These are phyloP conservation scores for Penelope pileata DNA, from an alignment of 2,113 vertebrate genomes.

Conservation along the genomic window DNA sequence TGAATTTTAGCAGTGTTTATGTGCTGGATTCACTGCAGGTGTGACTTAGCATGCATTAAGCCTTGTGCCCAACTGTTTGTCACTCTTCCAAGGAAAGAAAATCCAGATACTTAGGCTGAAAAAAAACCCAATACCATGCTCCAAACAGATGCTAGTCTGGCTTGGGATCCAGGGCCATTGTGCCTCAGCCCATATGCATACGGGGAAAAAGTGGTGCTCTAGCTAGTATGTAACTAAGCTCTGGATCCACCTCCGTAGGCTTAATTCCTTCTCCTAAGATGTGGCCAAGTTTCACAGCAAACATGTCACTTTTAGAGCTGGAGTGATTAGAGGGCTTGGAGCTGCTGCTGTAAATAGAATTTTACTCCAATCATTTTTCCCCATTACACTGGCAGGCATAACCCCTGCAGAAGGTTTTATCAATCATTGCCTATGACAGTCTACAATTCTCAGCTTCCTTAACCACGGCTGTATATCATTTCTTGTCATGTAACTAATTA, in stretches of 20 bases:
- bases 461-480: neutral
- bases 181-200: neutral
- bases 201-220: neutral
- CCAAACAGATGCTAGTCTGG: neutral
- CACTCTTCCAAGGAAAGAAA: neutral
- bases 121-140: neutral
- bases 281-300: neutral
- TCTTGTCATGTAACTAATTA: constrained; percentile 13
- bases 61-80: neutral
- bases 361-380: neutral
- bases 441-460: constrained; percentile 7
- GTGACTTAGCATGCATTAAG: neutral
- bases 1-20: neutral
- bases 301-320: neutral
- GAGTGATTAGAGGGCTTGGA: neutral
- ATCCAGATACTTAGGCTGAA: neutral
- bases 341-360: constrained; percentile 3
- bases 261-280: neutral
- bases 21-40: neutral
- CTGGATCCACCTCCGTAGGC: neutral
- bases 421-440: neutral
- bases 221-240: neutral
- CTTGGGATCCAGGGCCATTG: neutral
- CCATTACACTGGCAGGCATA: neutral
- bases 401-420: neutral